Evolutionary conservation across 1,140 invertebrate genomes (phyloP).

Genomic region (Drosophila rufa): DNA sequence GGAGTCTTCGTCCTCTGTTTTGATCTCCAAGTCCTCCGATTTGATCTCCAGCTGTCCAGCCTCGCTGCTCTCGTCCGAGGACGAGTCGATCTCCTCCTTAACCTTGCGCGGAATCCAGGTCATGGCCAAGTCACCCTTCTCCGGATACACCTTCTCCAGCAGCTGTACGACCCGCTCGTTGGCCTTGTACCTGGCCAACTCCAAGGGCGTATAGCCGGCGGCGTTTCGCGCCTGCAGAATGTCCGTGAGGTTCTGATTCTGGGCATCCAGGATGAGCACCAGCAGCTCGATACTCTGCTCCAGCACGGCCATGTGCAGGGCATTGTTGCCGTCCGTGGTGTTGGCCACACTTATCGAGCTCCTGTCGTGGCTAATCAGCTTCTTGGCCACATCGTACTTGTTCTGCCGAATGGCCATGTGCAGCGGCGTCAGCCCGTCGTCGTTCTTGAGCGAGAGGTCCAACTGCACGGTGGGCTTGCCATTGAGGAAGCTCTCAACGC

Average conservation of each 20-base stretch:
- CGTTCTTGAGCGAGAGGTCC: slow-evolving; percentile 80
- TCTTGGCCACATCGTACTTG: slow-evolving; percentile 85
- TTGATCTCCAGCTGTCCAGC: slow-evolving; percentile 44
- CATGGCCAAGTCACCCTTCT: slow-evolving; percentile 55
- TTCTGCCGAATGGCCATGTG: slow-evolving; percentile 86
- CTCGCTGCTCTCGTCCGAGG: slow-evolving; percentile 72
- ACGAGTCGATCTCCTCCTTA: slow-evolving; percentile 66
- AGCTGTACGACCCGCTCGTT: slow-evolving; percentile 50
- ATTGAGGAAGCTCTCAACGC: slow-evolving; percentile 72
- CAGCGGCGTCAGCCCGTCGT: slow-evolving; percentile 86
- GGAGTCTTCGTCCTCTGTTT: slow-evolving; percentile 34
- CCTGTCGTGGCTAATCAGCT: slow-evolving; percentile 85
- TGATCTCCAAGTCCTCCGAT: slow-evolving; percentile 35
- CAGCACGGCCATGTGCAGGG: slow-evolving; percentile 87
- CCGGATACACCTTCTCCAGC: slow-evolving; percentile 60
- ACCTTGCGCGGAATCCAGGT: slow-evolving; percentile 70
- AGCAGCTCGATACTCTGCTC: slow-evolving; percentile 85
- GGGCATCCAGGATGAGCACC: slow-evolving; percentile 85
- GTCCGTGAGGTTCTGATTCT: slow-evolving; percentile 49
- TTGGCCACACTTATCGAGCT: slow-evolving; percentile 86
- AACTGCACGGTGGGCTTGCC: slow-evolving; percentile 30
- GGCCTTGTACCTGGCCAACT: slow-evolving; percentile 56
- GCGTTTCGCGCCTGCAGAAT: slow-evolving; percentile 65
- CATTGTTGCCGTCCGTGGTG: slow-evolving; percentile 86
- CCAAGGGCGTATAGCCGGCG: slow-evolving; percentile 64